Conservation (phyloP, 1,140 invertebrate species). For the Drosophila albomicans region DNA sequence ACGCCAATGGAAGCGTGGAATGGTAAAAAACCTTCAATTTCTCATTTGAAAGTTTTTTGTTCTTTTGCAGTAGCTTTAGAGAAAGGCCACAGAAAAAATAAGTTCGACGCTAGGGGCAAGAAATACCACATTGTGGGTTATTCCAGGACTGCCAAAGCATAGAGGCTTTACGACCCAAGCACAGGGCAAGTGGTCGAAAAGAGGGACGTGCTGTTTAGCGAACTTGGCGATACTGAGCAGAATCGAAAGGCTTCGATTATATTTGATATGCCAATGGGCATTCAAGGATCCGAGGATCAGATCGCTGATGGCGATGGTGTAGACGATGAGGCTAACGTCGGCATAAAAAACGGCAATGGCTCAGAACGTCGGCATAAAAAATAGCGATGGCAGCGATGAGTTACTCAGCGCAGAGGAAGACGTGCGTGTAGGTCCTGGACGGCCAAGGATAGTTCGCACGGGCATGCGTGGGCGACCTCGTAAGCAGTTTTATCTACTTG, state of each 20-base stretch:
- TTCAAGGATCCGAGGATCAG: not conserved
- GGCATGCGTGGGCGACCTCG: too few species aligned
- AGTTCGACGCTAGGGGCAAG: slow-evolving; percentile 24
- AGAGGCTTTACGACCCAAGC: not conserved
- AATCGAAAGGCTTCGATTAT: not conserved
- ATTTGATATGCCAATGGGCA: not conserved
- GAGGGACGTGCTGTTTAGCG: not conserved
- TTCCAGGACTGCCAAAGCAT: slow-evolving; percentile 2
- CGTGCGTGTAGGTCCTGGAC: too few species aligned
- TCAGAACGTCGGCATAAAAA: too few species aligned
- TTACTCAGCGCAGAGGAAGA: too few species aligned
- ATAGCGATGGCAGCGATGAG: too few species aligned
- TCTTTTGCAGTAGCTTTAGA: slow-evolving; percentile 14
- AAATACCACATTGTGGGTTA: slow-evolving; percentile 30
- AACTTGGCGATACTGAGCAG: not conserved
- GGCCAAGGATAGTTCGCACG: too few species aligned
- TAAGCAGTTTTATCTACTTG: not conserved
- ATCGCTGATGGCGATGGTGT: not conserved
- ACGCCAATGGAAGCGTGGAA: too few species aligned
- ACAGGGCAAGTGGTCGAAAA: not conserved
- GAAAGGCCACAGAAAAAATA: slow-evolving; percentile 7
- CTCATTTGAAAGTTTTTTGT: slow-evolving; percentile 31
- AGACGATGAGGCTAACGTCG: too few species aligned
- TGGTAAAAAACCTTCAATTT: slow-evolving; percentile 22
- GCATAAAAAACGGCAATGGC: too few species aligned